These are phyloP conservation scores for Atherinosoma microstoma DNA, from an alignment of 2,797 vertebrate genomes.

Conservation along the genomic window DNA sequence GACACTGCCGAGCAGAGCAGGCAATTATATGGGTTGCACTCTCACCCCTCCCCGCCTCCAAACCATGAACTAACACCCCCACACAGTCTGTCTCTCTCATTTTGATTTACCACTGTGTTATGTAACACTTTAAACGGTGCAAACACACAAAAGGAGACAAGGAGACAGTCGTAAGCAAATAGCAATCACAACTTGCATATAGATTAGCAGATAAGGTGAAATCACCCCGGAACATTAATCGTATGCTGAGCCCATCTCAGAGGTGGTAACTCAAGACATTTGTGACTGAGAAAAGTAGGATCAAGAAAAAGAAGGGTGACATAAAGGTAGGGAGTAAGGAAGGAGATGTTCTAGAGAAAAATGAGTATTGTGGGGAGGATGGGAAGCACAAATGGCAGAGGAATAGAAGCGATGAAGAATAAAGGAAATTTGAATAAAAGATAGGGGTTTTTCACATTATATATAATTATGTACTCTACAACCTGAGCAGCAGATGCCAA, in stretches of 20 bases:
- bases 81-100: conserved; percentile 57
- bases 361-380: too few species aligned
- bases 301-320: not conserved
- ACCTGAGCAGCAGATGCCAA: too few species aligned
- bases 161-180: conserved; percentile 17
- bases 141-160: conserved; percentile 8
- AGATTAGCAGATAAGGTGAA: not conserved
- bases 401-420: too few species aligned
- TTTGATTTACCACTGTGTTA: conserved; percentile 67
- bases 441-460: too few species aligned
- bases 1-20: conserved; percentile 71
- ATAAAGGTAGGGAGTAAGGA: not conserved
- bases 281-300: too few species aligned
- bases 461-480: too few species aligned
- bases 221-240: too few species aligned
- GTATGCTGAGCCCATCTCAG: too few species aligned
- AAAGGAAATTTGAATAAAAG: too few species aligned
- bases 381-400: too few species aligned
- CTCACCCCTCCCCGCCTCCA: conserved; percentile 35
- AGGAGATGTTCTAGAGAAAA: not conserved
- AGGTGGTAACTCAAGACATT: too few species aligned
- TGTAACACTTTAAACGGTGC: conserved; percentile 47
- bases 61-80: conserved; percentile 66
- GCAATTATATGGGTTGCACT: conserved; percentile 76
- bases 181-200: not conserved